Conservation (phyloP, 2,888 invertebrate species). For the Caenorhabditis sp. region DNA sequence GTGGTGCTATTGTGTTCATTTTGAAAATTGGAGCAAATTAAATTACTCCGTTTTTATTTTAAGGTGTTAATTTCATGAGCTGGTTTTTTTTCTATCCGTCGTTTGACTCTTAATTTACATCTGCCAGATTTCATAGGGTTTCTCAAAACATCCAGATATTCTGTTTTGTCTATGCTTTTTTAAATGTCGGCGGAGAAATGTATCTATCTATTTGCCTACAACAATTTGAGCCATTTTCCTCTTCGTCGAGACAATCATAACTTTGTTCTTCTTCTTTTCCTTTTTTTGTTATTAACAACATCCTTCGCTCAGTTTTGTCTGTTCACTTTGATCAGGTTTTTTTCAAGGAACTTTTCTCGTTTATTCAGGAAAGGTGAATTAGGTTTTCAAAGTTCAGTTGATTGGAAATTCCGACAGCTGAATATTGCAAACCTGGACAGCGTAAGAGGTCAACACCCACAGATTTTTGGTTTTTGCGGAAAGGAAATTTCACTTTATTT, state of each 20-base stretch:
- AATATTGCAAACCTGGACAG: conserved; percentile 12
- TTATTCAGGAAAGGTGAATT: neutral
- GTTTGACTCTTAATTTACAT: conserved; percentile 16
- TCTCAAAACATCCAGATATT: conserved; percentile 26
- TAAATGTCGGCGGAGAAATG: neutral
- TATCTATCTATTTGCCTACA: neutral
- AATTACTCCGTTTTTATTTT: too few relatives aligned
- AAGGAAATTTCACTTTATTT: too few relatives aligned
- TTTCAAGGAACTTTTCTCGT: neutral
- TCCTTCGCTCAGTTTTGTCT: neutral
- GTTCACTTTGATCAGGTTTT: neutral
- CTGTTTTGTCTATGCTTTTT: conserved; percentile 8
- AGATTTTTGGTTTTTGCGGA: conserved; percentile 2
- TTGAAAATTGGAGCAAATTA: too few relatives aligned
- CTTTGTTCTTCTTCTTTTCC: neutral
- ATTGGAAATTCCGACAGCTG: conserved; percentile 3
- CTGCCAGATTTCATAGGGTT: conserved; percentile 40
- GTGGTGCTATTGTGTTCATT: neutral
- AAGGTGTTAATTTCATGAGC: conserved; percentile 24
- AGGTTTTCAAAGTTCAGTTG: neutral
- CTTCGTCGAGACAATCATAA: neutral
- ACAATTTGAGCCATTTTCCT: neutral
- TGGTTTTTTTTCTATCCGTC: conserved; percentile 16
- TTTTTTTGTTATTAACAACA: neutral
- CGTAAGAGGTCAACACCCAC: neutral